These are phyloP conservation scores for Selenia dentaria DNA, from an alignment of 2,888 invertebrate species.

Conservation along the genomic window DNA sequence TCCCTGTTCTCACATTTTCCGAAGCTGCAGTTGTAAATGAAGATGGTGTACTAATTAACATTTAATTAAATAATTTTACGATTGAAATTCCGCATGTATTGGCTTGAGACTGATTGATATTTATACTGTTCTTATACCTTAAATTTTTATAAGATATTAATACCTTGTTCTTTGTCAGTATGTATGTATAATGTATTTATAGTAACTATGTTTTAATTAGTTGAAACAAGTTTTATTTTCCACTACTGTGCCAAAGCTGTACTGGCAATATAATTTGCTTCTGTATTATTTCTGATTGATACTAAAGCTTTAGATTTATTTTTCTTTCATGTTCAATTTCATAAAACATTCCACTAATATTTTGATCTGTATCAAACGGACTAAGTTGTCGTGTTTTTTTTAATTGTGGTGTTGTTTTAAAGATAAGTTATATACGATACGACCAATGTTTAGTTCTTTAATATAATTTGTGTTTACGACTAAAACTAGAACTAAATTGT, in stretches of 20 bases:
- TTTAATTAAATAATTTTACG: conserved; percentile 50
- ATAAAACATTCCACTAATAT: background rate
- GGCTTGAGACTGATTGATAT: conserved; percentile 78
- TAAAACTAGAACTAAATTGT: no score
- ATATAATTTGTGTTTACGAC: no score
- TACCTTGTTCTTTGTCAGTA: conserved; percentile 41
- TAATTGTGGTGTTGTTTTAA: no score
- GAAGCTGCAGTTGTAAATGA: conserved; percentile 36
- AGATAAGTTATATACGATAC: no score
- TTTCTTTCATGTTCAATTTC: no score
- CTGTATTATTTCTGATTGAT: background rate
- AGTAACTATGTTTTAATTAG: conserved; percentile 21
- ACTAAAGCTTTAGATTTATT: background rate
- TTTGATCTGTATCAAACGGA: background rate
- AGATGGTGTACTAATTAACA: conserved; percentile 37
- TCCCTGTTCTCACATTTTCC: background rate
- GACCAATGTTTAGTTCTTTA: no score
- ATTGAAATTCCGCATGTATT: conserved; percentile 60
- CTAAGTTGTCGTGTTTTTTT: no score
- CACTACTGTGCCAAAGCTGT: conserved; percentile 48
- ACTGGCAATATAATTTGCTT: conserved; percentile 35
- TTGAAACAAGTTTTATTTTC: conserved; percentile 21
- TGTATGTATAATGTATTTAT: conserved; percentile 25
- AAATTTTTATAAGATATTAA: conserved; percentile 52
- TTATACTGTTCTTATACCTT: conserved; percentile 59